Percentiles rank a stretch among this genome's conserved stretches.
Conservation (phyloP, 2,888 invertebrate species). For the Synanthedon tipuliformis region DNA sequence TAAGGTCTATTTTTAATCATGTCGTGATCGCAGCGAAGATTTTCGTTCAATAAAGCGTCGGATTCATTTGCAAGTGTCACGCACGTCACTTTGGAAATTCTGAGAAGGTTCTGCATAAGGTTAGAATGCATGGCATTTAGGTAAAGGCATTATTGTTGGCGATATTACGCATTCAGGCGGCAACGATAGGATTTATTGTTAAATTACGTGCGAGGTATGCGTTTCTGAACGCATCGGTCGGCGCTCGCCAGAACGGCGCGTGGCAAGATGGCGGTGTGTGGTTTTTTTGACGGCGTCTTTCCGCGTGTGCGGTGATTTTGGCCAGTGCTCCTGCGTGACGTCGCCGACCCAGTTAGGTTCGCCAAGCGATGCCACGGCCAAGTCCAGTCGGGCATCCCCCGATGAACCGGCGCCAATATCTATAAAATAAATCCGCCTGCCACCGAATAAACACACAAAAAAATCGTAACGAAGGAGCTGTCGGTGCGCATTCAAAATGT, state of each 20-base stretch:
- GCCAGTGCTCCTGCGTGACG: slow-evolving; percentile 63
- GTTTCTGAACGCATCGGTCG: slow-evolving; percentile 13
- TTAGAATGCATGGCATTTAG: slow-evolving; percentile 43
- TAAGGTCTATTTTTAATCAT: background rate
- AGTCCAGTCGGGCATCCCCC: slow-evolving; percentile 66
- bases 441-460: slow-evolving; percentile 49
- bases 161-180: slow-evolving; percentile 51
- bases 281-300: slow-evolving; percentile 52
- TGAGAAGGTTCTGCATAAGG: slow-evolving; percentile 32
- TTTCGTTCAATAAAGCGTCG: background rate
- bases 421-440: slow-evolving; percentile 67
- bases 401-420: slow-evolving; percentile 68
- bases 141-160: slow-evolving; percentile 53
- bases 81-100: slow-evolving; percentile 15
- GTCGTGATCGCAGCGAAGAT: background rate
- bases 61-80: background rate
- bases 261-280: slow-evolving; percentile 45
- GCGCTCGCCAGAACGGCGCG: slow-evolving; percentile 42
- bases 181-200: slow-evolving; percentile 63
- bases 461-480: slow-evolving; percentile 63
- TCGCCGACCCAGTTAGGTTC: slow-evolving; percentile 62
- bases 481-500: slow-evolving; percentile 16
- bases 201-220: slow-evolving; percentile 52
- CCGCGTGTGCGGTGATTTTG: slow-evolving; percentile 63
- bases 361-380: slow-evolving; percentile 68